These are phyloP conservation scores for Netelia inedita DNA, from an alignment of 2,888 invertebrate species.

Conservation along the genomic window DNA sequence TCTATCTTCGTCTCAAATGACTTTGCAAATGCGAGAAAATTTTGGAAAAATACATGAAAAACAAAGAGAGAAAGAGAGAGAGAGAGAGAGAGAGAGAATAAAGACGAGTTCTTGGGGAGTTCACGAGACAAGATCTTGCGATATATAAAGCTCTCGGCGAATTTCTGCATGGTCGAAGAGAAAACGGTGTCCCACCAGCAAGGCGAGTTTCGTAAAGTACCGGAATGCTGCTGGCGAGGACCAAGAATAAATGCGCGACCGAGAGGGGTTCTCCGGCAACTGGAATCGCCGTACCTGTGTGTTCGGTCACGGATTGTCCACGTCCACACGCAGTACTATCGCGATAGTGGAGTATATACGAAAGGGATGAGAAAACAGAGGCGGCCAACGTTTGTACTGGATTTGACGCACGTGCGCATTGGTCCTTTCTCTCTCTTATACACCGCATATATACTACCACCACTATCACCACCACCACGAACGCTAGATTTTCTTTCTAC, in stretches of 20 bases:
- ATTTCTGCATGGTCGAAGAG: slow-evolving; percentile 39
- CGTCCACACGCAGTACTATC: slow-evolving; percentile 46
- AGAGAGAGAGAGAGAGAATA: neutral
- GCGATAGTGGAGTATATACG: slow-evolving; percentile 34
- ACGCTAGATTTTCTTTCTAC: slow-evolving; percentile 32
- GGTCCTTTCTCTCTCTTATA: slow-evolving; percentile 23
- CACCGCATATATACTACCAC: slow-evolving; percentile 13
- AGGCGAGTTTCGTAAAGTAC: slow-evolving; percentile 35
- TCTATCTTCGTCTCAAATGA: too few species aligned
- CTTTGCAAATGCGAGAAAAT: too few species aligned
- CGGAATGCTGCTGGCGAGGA: slow-evolving; percentile 29
- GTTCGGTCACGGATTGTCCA: slow-evolving; percentile 56
- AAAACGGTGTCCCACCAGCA: slow-evolving; percentile 9
- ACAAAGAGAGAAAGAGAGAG: neutral
- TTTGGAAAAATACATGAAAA: neutral
- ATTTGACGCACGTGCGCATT: slow-evolving; percentile 55
- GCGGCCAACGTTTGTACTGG: slow-evolving; percentile 27
- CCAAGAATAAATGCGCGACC: slow-evolving; percentile 45
- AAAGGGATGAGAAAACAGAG: slow-evolving; percentile 17
- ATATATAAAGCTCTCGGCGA: neutral
- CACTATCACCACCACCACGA: slow-evolving; percentile 26
- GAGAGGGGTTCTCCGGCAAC: slow-evolving; percentile 15
- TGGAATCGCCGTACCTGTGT: slow-evolving; percentile 1
- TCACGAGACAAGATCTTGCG: neutral
- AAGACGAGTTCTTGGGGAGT: neutral